Evolutionary conservation across 2,888 invertebrate genomes (phyloP), one percentile per base, ranked within the genome.

Genomic region (Ctenicera cuprea): DNA sequence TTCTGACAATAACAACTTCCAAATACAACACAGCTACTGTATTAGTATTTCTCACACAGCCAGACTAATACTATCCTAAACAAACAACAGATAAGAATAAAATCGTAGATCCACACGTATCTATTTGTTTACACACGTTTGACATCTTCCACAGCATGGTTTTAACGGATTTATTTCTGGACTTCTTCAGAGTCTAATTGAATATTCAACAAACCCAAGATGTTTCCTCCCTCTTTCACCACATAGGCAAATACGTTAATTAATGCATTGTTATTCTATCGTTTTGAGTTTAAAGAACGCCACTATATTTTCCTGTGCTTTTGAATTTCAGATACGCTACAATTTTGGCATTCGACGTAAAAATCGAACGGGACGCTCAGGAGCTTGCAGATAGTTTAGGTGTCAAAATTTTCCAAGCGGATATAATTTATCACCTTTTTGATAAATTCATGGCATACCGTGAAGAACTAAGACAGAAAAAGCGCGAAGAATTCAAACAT

Each of bases 371-470:
- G 73, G 99, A 99, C 85, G 99, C 99, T 1, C 99, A 99, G 88
- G 98, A 98, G 84, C 88, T 99, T 87, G 99, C 99, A 0, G 99
- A 99, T 86, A 91, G 92, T 72, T 87, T 98, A 74, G 96, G 96
- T 70, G 97, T 98, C 67, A 96, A 94, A 88, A 97, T 99, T 86
- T 99, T 99, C 91, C 93, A 96, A 77, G 99, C 99, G 7, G 98
- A 99, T 89, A 99, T 99, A 86, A 99, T 99, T 85, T 99, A 99
- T 89, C 99, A 99, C 88, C 90, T 99, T 85, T 99, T 99, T 88
- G 99, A 99, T 88, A 95, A 95, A 87, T 99, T 99, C 89, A 97
- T 92, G 82, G 93, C 94, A 12, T 97, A 94, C 87, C 91, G 97
- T 75, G 97, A 98, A 71, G 97, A 98, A 82, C 88, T 98, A 66